Evolutionary conservation across 2,888 invertebrate genomes (phyloP), one percentile per base, ranked within the genome.

Genomic region (Itoplectis maculator): DNA sequence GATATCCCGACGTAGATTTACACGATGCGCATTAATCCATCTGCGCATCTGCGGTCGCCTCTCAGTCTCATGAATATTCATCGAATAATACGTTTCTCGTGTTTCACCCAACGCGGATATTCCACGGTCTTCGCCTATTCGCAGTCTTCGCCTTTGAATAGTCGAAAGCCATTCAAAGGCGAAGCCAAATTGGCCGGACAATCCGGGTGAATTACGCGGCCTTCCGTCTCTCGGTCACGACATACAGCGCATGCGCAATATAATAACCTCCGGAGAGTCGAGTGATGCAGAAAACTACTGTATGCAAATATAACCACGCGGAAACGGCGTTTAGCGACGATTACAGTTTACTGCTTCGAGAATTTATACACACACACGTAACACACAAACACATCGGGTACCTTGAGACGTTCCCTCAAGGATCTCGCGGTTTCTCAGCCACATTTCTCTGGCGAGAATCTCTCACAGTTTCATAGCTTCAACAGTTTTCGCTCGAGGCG

Each of bases 11-110:
- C 54, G 74, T 70, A 70, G 78, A 73, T 74, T 65, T 65, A 59
- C 42, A 59, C 63, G 40, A 69, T 70, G 37, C 29, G 29, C 5
- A n/a, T n/a, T n/a, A n/a, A n/a, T 74, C 29, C 40, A n/a, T n/a
- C 15, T 47, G 23, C 35, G 20, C 65, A 59, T 59, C 20, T 59
- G n/a, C 18, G 9, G 40, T n/a, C n/a, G 5, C 45, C 59, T 15
- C 45, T 51, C 29, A 37, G 65, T 65, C 45, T 79, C 70, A 83
- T 83, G 81, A 83, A 83, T 83, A 83, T 83, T 83, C 79, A 83
- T 78, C 61, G 72, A 59, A 68, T 83, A 77, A 83, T 80, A 77
- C 72, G 73, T 81, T 81, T 81, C 81, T 77, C 77, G 47, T 54
- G 68, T 77, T 77, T 77, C 68, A 47, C 66, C 69, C 13, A 37